These are phyloP conservation scores for Diorhabda sublineata DNA, from an alignment of 1,140 invertebrate species.

Conservation along the genomic window DNA sequence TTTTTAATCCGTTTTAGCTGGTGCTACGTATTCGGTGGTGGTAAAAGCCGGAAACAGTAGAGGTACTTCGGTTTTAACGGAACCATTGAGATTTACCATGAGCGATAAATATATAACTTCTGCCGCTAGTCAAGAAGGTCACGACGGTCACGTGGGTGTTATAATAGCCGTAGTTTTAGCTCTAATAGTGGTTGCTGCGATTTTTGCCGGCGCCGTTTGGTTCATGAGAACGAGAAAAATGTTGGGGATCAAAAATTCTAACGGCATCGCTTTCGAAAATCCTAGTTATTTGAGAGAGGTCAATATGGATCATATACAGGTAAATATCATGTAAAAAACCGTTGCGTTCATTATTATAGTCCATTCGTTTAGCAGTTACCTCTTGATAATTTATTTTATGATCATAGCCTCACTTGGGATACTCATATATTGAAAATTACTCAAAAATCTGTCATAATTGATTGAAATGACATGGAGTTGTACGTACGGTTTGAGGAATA, in stretches of 20 bases:
- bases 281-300: slow-evolving; percentile 76
- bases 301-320: slow-evolving; percentile 66
- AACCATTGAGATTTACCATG: slow-evolving; percentile 67
- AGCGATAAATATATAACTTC: slow-evolving; percentile 65
- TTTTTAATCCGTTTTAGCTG: slow-evolving; percentile 45
- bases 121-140: slow-evolving; percentile 53
- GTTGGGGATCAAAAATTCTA: slow-evolving; percentile 54
- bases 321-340: slow-evolving; percentile 36
- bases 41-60: slow-evolving; percentile 76
- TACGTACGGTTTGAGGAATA: too few species aligned
- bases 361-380: too few species aligned
- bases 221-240: slow-evolving; percentile 62
- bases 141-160: slow-evolving; percentile 54
- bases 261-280: slow-evolving; percentile 79
- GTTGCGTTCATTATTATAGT: too few species aligned
- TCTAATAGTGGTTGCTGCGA: slow-evolving; percentile 59
- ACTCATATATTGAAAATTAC: too few species aligned
- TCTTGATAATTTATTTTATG: too few species aligned
- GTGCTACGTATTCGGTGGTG: slow-evolving; percentile 70
- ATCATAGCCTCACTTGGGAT: too few species aligned
- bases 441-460: too few species aligned
- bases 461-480: too few species aligned
- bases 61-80: slow-evolving; percentile 70
- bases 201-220: slow-evolving; percentile 60
- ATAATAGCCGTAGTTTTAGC: slow-evolving; percentile 63